Evolutionary conservation across 2,888 invertebrate species (phyloP), one percentile per base, ranked within the genome.

Genomic region (Penaeus monodon): DNA sequence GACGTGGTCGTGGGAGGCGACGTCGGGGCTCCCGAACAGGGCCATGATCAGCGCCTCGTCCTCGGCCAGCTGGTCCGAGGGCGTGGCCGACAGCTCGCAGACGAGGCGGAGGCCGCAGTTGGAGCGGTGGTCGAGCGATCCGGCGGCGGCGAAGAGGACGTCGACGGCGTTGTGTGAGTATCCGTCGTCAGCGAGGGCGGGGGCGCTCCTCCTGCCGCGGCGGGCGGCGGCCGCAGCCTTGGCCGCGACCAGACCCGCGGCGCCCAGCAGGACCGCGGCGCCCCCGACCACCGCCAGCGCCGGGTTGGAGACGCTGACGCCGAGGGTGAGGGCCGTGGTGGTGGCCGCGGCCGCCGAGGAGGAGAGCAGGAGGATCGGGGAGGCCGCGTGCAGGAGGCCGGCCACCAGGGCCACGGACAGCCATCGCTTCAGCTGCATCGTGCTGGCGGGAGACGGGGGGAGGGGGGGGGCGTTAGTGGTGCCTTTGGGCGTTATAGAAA

Each of bases 21-120:
- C 6, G 74, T 6, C 4, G 1, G 63, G 64, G 0, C n/a, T 27
- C 65, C 70, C 74, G 70, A 85, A 70, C 70, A 85, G 74, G 24
- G 63, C n/a, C 65, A 85, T 12, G 44, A 85, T 33, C 20, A 74
- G 80, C 64, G 20, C 49, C 65, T 85, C 85, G 80, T 85, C 85
- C 20, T 24, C 27, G 29, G 68, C 79, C 74, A 85, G 80, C 70
- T 80, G 63, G 17, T 38, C 22, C 64, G 14, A 44, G 4, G 79
- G 70, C 17, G 49, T 64, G 80, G 86, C 68, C 14, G 86, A 70
- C 68, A 86, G 68, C 63, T 86, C 86, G 68, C 86, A 86, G 29
- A 81, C 81, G 33, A 86, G 66, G 6, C 81, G 81, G 27, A 74
- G 81, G 44, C 81, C 81, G 29, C 86, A 86, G 38, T 74, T 66